Evolutionary conservation across 2,888 invertebrate genomes (phyloP).

Genomic region (Oxystoma pomonae): DNA sequence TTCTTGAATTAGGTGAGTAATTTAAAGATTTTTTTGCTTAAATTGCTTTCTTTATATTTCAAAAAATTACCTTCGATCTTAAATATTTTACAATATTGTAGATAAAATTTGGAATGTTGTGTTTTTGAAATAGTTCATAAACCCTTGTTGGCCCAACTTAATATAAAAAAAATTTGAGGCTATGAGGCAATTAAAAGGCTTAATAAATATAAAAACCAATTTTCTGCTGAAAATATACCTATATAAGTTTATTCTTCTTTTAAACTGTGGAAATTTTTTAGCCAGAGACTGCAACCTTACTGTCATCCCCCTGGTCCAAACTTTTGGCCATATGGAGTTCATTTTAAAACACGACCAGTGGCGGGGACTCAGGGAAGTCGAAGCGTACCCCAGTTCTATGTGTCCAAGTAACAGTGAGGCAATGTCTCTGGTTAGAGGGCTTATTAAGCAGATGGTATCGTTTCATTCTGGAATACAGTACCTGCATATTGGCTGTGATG

Average conservation of each 20-base stretch:
- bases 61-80: no score
- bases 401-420: conserved; percentile 67
- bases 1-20: conserved; percentile 53
- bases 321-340: conserved; percentile 35
- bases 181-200: no score
- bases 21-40: no score
- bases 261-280: no score
- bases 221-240: no score
- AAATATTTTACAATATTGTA: no score
- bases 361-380: conserved; percentile 61
- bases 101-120: no score
- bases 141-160: no score
- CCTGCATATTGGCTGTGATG: conserved; percentile 81
- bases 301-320: conserved; percentile 67
- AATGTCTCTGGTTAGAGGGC: conserved; percentile 56
- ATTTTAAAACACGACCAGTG: conserved; percentile 70
- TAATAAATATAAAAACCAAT: no score
- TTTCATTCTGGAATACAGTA: conserved; percentile 62
- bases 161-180: no score
- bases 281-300: conserved; percentile 63
- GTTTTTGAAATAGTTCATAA: neutral
- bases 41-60: no score
- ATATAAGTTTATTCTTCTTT: no score
- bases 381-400: conserved; percentile 64
- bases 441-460: conserved; percentile 68